Evolutionary conservation across 1,140 invertebrate species (phyloP).

Genomic region (Mya arenaria): DNA sequence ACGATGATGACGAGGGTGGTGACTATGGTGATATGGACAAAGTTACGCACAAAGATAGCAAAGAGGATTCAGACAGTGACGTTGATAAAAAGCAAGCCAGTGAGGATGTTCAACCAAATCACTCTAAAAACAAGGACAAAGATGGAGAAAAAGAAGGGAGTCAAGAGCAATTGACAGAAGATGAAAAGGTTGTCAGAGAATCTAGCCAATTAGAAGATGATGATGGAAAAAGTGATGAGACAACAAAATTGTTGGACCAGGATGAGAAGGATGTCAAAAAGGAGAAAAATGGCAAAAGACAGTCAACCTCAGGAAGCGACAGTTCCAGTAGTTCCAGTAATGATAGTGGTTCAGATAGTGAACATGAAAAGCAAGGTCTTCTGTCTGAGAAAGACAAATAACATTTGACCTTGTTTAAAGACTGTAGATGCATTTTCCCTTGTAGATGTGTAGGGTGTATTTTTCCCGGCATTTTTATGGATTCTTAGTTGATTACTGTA

Average conservation of each 20-base stretch:
- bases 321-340: no score
- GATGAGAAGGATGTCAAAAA: background rate
- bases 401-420: no score
- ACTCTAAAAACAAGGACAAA: background rate
- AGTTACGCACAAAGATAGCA: background rate
- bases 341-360: no score
- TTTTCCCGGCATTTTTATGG: no score
- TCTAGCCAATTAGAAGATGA: background rate
- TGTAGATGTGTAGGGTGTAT: no score
- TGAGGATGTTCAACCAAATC: no score
- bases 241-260: background rate
- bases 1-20: constrained; percentile 2
- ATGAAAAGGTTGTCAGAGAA: background rate
- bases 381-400: no score
- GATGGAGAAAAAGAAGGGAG: background rate
- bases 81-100: background rate
- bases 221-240: constrained; percentile 22
- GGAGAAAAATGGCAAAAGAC: no score
- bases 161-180: background rate
- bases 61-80: background rate
- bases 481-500: no score
- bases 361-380: no score
- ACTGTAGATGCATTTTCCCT: no score
- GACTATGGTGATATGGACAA: constrained; percentile 12
- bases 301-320: no score